Evolutionary conservation across 2,888 invertebrate species (phyloP), one percentile per base, ranked within the genome.

Genomic region (Yponomeuta evonymella): DNA sequence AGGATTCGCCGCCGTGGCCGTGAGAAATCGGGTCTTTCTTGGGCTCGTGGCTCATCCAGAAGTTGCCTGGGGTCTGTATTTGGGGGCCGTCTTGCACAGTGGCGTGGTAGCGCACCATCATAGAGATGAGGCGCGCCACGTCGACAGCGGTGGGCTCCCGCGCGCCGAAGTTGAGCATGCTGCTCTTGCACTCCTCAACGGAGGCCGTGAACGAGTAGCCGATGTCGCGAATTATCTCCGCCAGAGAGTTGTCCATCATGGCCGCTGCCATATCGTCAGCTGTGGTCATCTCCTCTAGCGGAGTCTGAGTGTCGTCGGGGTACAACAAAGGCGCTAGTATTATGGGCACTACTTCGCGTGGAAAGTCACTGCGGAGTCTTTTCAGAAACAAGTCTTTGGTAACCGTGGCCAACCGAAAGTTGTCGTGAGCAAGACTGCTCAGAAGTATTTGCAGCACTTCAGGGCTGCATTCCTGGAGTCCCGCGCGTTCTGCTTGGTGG

Each of bases 221-320:
- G 82, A 98, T 94, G 90, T 99, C 99, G 84, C 96, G 94, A 80
- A 99, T 95, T 81, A 98, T 94, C 82, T 98, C 98, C 75, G 97
- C 96, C 82, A 97, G 90, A 74, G 96, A 95, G 83, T 95, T 95
- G 78, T 96, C 96, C 94, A 95, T 95, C 88, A 93, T 93, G 85
- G 93, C 93, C 73, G 90, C 83, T 76, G 92, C 85, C 92, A 92
- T 94, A 84, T 93, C 94, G 86, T 91, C 94, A 78, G 93, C 93
- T 78, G 94, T 93, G 77, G 94, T 93, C 94, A 94, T 94, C 83
- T 92, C 92, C 82, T 93, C 93, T 73, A 94, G 93, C 72, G 94
- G 93, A 78, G 94, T 91, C 89, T 95, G 94, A 75, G 94, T 94
- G 85, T 95, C 95, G 91, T 96, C 96, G 48, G 96, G 95, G 86